Percentiles rank a stretch among this genome's conserved stretches.
Conservation (phyloP, 2,888 invertebrate species). For the Trachelus tabidus region DNA sequence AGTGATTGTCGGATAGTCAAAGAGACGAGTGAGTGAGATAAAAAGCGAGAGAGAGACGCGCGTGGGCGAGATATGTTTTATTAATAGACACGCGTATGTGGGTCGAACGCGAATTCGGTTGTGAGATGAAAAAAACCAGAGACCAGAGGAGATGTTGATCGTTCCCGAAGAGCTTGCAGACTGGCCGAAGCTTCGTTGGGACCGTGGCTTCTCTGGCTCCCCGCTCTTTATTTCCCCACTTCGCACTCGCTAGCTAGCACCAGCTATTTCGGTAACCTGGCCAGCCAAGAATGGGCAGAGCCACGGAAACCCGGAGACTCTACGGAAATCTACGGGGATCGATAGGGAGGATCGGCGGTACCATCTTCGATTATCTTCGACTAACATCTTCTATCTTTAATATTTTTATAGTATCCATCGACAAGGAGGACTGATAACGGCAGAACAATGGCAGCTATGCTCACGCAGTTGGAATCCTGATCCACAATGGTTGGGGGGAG, state of each 20-base stretch:
- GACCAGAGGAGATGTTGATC: conserved; percentile 42
- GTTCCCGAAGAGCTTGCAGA: conserved; percentile 51
- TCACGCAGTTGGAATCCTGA: not conserved
- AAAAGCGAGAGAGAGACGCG: conserved; percentile 2
- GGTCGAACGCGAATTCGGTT: not conserved
- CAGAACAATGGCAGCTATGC: not conserved
- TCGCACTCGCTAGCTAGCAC: conserved; percentile 21
- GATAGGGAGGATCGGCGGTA: not conserved
- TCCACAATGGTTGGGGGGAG: not conserved
- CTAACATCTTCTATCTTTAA: not conserved
- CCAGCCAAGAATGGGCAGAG: conserved; percentile 66
- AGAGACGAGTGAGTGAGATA: conserved; percentile 11
- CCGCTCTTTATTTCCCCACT: not conserved
- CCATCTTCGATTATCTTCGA: not conserved
- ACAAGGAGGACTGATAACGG: not conserved
- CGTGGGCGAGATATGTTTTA: not conserved
- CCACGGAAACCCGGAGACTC: conserved; percentile 21
- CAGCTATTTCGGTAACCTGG: conserved; percentile 64
- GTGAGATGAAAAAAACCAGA: conserved; percentile 6
- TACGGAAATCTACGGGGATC: not conserved
- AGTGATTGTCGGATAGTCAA: conserved; percentile 7
- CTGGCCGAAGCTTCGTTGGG: conserved; percentile 35
- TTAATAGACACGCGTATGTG: not conserved
- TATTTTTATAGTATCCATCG: not conserved
- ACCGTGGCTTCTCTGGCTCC: not conserved